phyloP scores from a whole-genome alignment of 2,888 invertebrate genomes.

The Leucoma salicis region DNA sequence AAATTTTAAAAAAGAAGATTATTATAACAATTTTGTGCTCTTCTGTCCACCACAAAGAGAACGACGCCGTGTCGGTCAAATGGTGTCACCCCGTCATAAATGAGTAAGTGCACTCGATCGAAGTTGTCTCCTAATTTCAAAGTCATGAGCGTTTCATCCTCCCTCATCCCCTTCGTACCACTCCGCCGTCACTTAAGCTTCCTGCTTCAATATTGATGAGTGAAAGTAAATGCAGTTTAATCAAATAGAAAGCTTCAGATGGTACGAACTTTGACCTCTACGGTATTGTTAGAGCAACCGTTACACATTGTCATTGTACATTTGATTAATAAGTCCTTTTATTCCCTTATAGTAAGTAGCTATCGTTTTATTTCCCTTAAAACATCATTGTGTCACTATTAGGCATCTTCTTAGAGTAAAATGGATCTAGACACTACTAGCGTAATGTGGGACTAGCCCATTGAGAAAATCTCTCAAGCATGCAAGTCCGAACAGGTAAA shows the following conservation, averaged over 20 bases:
- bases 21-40: constrained; percentile 14
- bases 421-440: no score
- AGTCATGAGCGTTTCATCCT: constrained; percentile 58
- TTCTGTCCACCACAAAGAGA: constrained; percentile 20
- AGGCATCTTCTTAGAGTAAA: no score
- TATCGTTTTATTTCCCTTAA: no score
- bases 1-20: no score
- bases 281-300: constrained; percentile 11
- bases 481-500: constrained; percentile 12
- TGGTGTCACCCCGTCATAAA: constrained; percentile 44
- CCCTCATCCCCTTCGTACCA: constrained; percentile 1
- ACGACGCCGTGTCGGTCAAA: constrained; percentile 37
- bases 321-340: no score
- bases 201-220: constrained; percentile 21
- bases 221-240: constrained; percentile 26
- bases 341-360: no score
- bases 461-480: no score
- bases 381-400: no score
- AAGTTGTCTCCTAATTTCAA: constrained; percentile 59
- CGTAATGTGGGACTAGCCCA: no score
- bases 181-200: constrained; percentile 8
- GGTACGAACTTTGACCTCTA: constrained; percentile 17
- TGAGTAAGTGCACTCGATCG: constrained; percentile 59
- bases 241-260: constrained; percentile 30
- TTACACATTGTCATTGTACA: no score